Evolutionary conservation across 2,888 invertebrate genomes (phyloP).

Genomic region (Microchrysa polita): DNA sequence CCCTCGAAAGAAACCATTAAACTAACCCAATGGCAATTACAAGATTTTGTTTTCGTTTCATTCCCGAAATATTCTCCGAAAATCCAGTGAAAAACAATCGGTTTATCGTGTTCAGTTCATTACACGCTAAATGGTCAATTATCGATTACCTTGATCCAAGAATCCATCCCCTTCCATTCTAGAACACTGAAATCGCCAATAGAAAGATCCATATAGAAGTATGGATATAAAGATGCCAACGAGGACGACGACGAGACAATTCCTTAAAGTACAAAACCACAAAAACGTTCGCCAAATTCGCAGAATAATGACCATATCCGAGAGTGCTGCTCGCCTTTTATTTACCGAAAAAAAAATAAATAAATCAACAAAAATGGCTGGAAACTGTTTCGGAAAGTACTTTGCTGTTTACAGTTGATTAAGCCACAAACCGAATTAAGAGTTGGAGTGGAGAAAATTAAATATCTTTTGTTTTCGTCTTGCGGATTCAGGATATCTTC

Average conservation of each 20-base stretch:
- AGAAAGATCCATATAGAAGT: no score
- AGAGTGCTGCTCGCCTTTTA: background rate
- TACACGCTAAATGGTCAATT: conserved; percentile 39
- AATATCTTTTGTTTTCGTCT: background rate
- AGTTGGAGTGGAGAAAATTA: background rate
- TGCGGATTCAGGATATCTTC: no score
- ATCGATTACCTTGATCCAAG: conserved; percentile 15
- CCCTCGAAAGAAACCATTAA: no score
- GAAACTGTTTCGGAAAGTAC: conserved; percentile 13
- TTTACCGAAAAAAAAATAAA: conserved; percentile 14
- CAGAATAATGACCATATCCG: conserved; percentile 8
- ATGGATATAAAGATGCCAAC: background rate
- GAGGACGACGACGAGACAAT: background rate
- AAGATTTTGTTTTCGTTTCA: no score
- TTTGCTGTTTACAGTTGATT: conserved; percentile 19
- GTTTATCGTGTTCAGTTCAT: conserved; percentile 36
- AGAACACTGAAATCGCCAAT: conserved; percentile 11
- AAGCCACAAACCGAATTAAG: conserved; percentile 16
- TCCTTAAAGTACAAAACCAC: background rate
- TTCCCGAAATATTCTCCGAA: background rate
- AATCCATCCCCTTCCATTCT: background rate
- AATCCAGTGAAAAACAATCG: conserved; percentile 33
- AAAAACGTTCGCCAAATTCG: conserved; percentile 4
- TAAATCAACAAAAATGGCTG: background rate
- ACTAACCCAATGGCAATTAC: no score